Evolutionary conservation across 2,113 vertebrate genomes (phyloP).

Genomic region (Festucalex cinctus): DNA sequence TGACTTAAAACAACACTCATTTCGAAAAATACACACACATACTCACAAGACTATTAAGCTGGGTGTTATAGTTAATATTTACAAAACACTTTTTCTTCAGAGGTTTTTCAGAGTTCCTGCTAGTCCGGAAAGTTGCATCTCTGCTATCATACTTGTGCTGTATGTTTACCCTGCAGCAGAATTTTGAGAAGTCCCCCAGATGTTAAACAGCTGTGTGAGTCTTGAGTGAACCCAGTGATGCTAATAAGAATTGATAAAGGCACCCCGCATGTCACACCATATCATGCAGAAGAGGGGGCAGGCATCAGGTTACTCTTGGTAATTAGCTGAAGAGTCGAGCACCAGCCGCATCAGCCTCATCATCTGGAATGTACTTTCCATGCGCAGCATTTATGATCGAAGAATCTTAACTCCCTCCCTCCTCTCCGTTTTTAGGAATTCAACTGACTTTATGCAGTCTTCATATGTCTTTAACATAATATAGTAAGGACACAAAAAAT

Average conservation of each 20-base stretch:
- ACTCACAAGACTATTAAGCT: background rate
- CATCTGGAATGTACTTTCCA: slow-evolving; percentile 27
- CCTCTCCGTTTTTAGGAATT: background rate
- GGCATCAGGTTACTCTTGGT: slow-evolving; percentile 39
- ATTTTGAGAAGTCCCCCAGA: slow-evolving; percentile 23
- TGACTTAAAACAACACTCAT: slow-evolving; percentile 43
- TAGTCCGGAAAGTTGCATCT: background rate
- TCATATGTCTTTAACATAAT: background rate
- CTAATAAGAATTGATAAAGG: slow-evolving; percentile 64
- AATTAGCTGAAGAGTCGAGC: slow-evolving; percentile 34
- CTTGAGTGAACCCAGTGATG: slow-evolving; percentile 41
- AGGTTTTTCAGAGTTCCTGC: background rate
- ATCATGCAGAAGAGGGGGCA: slow-evolving; percentile 49
- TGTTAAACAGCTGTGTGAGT: slow-evolving; percentile 47
- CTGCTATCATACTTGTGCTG: slow-evolving; percentile 8
- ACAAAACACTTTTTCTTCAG: background rate
- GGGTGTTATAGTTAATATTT: slow-evolving; percentile 2
- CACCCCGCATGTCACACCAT: slow-evolving; percentile 50
- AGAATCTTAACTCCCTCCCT: background rate
- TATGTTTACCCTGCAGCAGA: slow-evolving; percentile 13
- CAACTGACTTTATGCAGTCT: background rate
- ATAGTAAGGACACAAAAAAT: background rate
- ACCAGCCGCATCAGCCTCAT: slow-evolving; percentile 1
- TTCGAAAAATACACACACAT: background rate
- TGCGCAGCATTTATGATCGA: background rate